These are phyloP conservation scores for Melospiza melodia DNA, from an alignment of 2,113 vertebrate genomes.

Conservation along the genomic window DNA sequence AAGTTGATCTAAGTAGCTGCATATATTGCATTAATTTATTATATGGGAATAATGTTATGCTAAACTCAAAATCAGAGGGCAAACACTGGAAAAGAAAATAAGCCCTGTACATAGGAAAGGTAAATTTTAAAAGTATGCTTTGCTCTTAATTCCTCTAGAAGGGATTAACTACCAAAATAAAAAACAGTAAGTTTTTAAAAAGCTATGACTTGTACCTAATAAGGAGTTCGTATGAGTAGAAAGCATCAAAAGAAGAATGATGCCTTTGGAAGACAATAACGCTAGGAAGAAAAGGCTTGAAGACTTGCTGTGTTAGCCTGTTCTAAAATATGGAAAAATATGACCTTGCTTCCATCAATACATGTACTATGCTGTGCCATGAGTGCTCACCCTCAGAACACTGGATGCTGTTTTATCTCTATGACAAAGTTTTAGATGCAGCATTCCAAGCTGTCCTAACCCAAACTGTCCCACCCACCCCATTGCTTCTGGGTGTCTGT, in stretches of 20 bases:
- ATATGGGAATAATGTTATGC: background rate
- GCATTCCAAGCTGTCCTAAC: background rate
- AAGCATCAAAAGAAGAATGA: background rate
- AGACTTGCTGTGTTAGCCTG: background rate
- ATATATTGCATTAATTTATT: background rate
- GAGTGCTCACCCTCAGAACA: background rate
- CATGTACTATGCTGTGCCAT: background rate
- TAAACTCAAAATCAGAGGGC: background rate
- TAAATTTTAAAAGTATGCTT: background rate
- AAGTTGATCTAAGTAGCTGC: background rate
- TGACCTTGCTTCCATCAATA: background rate
- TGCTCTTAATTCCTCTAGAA: background rate
- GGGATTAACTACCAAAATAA: background rate
- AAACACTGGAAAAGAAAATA: background rate
- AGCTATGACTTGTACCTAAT: background rate
- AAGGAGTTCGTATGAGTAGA: background rate
- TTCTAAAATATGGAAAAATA: background rate
- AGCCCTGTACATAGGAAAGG: background rate
- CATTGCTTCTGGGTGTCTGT: accelerated
- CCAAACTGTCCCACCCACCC: too few relatives aligned
- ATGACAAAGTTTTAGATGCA: background rate
- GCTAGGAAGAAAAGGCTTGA: background rate
- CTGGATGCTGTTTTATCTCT: background rate
- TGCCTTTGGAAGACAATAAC: background rate
- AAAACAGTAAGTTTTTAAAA: background rate